These are phyloP conservation scores for Thalassaphorura encarpata DNA, from an alignment of 1,140 invertebrate genomes.

Conservation along the genomic window DNA sequence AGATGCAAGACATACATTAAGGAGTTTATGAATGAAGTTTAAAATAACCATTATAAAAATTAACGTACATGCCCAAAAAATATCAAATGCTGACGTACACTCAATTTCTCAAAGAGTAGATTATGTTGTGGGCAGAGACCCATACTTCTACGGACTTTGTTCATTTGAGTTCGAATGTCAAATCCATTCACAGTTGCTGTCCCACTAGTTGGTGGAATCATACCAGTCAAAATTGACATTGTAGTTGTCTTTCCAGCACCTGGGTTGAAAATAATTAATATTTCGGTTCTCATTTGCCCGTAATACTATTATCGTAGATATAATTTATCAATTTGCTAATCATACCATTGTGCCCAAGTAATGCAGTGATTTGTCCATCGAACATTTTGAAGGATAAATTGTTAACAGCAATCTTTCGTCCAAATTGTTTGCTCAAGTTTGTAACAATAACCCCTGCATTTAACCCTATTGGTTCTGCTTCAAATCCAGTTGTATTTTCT, in stretches of 20 bases:
- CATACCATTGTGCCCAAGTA: constrained; percentile 44
- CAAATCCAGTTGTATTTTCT: constrained; percentile 31
- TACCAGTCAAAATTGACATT: constrained; percentile 33
- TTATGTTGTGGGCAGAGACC: constrained; percentile 58
- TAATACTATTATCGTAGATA: constrained; percentile 37
- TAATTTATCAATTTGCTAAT: constrained; percentile 37
- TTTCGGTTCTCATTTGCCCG: no score
- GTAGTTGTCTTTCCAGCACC: constrained; percentile 48
- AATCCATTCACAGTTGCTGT: constrained; percentile 53
- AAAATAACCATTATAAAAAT: not conserved
- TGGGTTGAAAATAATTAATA: no score
- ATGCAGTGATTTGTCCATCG: constrained; percentile 46
- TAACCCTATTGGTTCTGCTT: constrained; percentile 6
- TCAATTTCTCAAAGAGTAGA: constrained; percentile 45
- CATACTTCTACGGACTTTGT: constrained; percentile 45
- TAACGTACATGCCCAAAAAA: constrained; percentile 46
- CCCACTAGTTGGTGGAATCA: constrained; percentile 52
- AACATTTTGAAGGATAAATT: constrained; percentile 44
- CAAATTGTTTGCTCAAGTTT: constrained; percentile 38
- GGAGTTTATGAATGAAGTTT: not conserved
- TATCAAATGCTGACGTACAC: constrained; percentile 47
- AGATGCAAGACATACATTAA: not conserved
- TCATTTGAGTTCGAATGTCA: constrained; percentile 46
- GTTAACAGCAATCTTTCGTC: constrained; percentile 51
- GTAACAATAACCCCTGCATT: constrained; percentile 40